Base-by-base conservation (phyloP, 2,888 invertebrate species). In the Tetranychus piercei region DNA sequence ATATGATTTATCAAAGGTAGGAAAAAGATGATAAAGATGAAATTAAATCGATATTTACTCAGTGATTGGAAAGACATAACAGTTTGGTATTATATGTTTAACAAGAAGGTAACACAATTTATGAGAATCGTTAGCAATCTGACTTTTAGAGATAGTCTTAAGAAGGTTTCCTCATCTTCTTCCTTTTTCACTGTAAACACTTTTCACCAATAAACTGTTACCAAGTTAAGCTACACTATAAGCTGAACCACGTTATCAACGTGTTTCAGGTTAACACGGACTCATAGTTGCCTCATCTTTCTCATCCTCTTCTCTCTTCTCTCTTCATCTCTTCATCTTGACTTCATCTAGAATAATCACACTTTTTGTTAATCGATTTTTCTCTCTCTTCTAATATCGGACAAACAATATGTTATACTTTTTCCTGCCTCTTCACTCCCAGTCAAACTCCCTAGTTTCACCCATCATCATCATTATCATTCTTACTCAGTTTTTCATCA, bases 311-410 rank as follows among this genome's bases (percentile, higher is more conserved):
- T 67, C 6, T 20, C 22, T 66, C 22, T 18, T 66, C 18, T 8
- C n/a, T 67, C n/a, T n/a, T 67, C 67, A 18, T 67, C 67, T 67
- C n/a, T 67, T 18, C 69, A 69, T 20, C n/a, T 66, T 18, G 20
- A 20, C 66, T 66, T 66, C n/a, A 65, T 66, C 15, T 11, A 7
- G 20, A 66, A 18, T 66, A 66, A 34, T 34, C 34, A 34, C 34
- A 34, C 34, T 34, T 34, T 15, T 15, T 55, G 15, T 55, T 9
- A 55, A 55, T 55, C 55, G 55, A 55, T 55, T 55, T 55, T 55
- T 55, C 34, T 34, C 34, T 34, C 34, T 34, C 34, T 34, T 34
- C 34, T 55, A 55, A 55, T 55, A 55, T 55, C 55, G 55, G 55
- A 55, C 55, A 55, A 55, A 15, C 9, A 55, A 55, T 55, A 15